These are phyloP conservation scores for Drosophila peninsularis DNA, from an alignment of 2,888 invertebrate species.

Conservation along the genomic window DNA sequence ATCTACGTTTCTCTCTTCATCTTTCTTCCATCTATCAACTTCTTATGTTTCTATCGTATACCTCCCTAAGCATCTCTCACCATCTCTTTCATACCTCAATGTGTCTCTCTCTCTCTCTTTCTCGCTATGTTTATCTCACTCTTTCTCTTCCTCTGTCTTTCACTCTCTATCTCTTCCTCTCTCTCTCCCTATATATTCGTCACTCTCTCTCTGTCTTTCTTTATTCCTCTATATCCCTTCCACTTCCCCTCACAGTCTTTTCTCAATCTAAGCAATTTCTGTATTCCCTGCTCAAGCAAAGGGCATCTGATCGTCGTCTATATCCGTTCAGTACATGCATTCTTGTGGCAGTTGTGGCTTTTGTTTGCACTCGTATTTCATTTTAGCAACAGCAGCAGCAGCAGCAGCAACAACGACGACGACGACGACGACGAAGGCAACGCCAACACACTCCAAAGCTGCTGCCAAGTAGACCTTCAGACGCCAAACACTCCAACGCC, in stretches of 20 bases:
- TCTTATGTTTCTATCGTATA: no score
- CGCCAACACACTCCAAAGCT: slow-evolving; percentile 77
- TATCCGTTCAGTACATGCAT: slow-evolving; percentile 8
- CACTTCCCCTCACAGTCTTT: background rate
- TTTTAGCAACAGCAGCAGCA: slow-evolving; percentile 55
- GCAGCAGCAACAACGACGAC: slow-evolving; percentile 2
- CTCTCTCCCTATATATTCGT: background rate
- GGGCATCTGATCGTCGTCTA: slow-evolving; percentile 37
- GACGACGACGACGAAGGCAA: slow-evolving; percentile 31
- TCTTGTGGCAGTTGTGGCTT: slow-evolving; percentile 48
- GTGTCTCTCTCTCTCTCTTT: background rate
- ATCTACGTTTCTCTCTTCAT: no score
- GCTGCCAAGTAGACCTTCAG: slow-evolving; percentile 81
- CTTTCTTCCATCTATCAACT: no score
- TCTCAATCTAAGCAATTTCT: background rate
- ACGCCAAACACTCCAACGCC: slow-evolving; percentile 80
- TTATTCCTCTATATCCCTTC: background rate
- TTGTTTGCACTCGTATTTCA: slow-evolving; percentile 79
- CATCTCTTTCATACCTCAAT: background rate
- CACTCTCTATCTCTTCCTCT: background rate
- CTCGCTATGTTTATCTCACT: background rate
- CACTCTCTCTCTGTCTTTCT: background rate
- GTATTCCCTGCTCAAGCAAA: background rate
- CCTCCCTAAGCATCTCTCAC: background rate
- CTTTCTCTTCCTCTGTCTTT: background rate